Evolutionary conservation across 2,113 vertebrate genomes (phyloP), one percentile per base, ranked within the genome.

Genomic region (Mystacornis crossleyi): DNA sequence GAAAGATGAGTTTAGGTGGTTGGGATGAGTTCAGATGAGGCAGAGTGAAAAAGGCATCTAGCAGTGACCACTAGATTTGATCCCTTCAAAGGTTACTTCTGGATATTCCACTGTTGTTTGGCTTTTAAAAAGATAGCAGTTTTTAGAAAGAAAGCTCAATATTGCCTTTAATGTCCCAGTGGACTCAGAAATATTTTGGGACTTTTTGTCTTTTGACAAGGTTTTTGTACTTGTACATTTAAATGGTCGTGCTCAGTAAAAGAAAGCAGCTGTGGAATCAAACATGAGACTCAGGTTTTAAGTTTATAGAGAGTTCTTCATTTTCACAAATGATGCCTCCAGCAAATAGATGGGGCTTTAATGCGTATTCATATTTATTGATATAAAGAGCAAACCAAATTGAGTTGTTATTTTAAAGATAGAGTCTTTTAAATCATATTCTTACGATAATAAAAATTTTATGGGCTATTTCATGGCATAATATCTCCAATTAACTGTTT

Each of bases 181-280:
- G n/a, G 48, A 42, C 40, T 77, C 18, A 64, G 34, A 78, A 86
- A 51, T 69, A 28, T 45, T 72, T 86, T n/a, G 21, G 2, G 50
- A 55, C 33, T 21, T 34, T 45, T 55, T 84, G 34, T 57, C 26
- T 83, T 93, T 72, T 53, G 21, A 45, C 33, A 81, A 64, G 43
- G 23, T 6, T 81, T 77, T 81, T 55, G 4, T 42, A 17, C 17
- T 84, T 72, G 6, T 9, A 9, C 57, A 20, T 70, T 57, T 81
- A 72, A 72, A 62, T 3, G 4, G 7, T 51, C 1, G 1, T 69
- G 14, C 29, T 50, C 0, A 0, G 21, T 53, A 36, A 72, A 92
- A 71, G 20, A 57, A 61, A 23, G 33, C 18, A 81, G 34, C 31
- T 50, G 14, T 55, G 43, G 28, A 84, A 67, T 33, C 21, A 69